Percentiles rank a stretch among this genome's conserved stretches.
Evolutionary conservation across 2,888 invertebrate genomes (phyloP).

Genomic region (Chesias legatella): DNA sequence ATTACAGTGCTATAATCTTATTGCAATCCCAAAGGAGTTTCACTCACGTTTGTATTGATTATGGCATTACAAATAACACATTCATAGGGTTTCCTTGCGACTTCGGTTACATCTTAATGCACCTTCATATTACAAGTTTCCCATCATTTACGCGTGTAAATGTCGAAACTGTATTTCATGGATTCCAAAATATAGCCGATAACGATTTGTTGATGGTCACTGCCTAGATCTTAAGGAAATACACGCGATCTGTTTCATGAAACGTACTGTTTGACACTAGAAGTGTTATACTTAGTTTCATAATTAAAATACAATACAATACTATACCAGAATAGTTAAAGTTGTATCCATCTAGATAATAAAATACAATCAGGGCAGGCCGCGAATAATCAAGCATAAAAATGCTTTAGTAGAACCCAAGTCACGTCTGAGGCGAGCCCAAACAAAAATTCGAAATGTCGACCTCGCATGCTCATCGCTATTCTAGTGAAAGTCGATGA

Average conservation of each 20-base stretch:
- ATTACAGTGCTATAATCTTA: neutral
- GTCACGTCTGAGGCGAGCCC: slow-evolving; percentile 32
- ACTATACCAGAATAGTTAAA: too few species aligned
- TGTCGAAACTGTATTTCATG: too few species aligned
- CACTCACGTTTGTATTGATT: slow-evolving; percentile 27
- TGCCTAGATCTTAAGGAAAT: too few species aligned
- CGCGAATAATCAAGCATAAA: slow-evolving; percentile 5
- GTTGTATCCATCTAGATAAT: too few species aligned
- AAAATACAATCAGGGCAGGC: neutral
- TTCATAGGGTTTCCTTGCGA: slow-evolving; percentile 32
- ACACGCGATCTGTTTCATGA: too few species aligned
- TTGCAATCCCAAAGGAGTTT: neutral
- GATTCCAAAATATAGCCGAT: too few species aligned
- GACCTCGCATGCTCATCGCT: slow-evolving; percentile 33
- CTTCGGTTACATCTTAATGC: neutral
- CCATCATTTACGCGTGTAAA: too few species aligned
- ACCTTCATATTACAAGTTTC: too few species aligned
- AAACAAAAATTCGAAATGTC: slow-evolving; percentile 31
- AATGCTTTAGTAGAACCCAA: slow-evolving; percentile 23
- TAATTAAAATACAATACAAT: too few species aligned
- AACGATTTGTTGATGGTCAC: too few species aligned
- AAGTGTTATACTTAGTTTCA: too few species aligned
- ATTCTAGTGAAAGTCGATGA: slow-evolving; percentile 44
- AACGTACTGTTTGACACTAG: too few species aligned
- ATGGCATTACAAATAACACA: slow-evolving; percentile 26